Evolutionary conservation across 2,113 vertebrate genomes (phyloP).

Genomic region (Pteronura brasiliensis): DNA sequence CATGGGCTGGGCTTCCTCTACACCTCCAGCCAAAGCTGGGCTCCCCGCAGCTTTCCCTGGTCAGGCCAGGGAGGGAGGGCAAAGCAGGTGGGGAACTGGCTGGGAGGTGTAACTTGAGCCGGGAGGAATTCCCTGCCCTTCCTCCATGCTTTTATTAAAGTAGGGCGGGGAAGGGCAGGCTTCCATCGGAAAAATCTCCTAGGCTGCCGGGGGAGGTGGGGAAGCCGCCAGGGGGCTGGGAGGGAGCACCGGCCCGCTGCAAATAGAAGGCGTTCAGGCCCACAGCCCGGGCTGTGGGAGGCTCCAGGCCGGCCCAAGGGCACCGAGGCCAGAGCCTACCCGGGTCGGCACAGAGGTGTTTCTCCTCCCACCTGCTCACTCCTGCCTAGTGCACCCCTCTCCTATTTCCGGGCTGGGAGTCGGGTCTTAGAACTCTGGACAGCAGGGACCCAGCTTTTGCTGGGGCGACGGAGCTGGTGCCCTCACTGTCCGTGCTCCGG

Average conservation of each 20-base stretch:
- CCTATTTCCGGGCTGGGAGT: background rate
- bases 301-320: slow-evolving; percentile 37
- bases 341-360: accelerated
- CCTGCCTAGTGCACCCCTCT: background rate
- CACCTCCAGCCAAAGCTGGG: background rate
- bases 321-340: background rate
- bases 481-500: background rate
- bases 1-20: background rate
- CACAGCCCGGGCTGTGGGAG: background rate
- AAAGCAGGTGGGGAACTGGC: slow-evolving; percentile 57
- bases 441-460: background rate
- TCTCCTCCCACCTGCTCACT: background rate
- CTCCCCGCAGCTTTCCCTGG: background rate
- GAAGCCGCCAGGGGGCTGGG: background rate
- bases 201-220: slow-evolving; percentile 32
- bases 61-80: background rate
- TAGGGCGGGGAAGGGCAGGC: slow-evolving; percentile 54
- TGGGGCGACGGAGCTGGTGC: background rate
- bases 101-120: slow-evolving; percentile 58
- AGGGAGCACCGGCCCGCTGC: background rate
- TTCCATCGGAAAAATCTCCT: slow-evolving; percentile 69
- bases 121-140: slow-evolving; percentile 74
- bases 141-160: slow-evolving; percentile 66
- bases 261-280: slow-evolving; percentile 47
- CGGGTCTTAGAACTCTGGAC: background rate